Conservation (phyloP, 2,113 vertebrate species). For the Aptenodytes forsteri region DNA sequence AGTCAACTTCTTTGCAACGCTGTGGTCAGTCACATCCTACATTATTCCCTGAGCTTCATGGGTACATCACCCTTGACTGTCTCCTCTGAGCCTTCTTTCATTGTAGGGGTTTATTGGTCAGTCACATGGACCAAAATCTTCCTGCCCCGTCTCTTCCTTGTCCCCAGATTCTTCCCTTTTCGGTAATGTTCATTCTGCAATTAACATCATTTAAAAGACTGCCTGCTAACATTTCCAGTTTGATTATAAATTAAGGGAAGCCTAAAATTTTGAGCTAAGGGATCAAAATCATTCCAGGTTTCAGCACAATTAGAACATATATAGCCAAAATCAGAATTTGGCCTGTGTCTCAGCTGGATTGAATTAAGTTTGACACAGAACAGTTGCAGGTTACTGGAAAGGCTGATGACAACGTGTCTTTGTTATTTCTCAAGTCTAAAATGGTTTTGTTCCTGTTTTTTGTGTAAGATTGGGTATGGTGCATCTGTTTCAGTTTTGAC, state of each 20-base stretch:
- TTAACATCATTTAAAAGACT: background rate
- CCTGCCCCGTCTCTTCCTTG: background rate
- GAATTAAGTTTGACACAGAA: background rate
- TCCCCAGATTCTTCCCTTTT: background rate
- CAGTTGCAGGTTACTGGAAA: background rate
- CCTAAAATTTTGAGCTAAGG: background rate
- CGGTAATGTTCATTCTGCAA: background rate
- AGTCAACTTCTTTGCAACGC: background rate
- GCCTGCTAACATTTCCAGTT: background rate
- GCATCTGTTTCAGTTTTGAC: background rate
- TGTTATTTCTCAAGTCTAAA: background rate
- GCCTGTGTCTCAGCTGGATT: background rate
- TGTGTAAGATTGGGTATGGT: background rate
- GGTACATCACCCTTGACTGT: background rate
- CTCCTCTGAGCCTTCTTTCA: background rate
- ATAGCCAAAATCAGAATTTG: background rate
- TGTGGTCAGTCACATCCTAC: background rate
- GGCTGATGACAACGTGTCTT: background rate
- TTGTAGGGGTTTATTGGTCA: background rate
- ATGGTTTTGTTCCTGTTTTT: background rate
- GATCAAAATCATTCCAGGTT: background rate
- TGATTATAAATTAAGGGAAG: background rate
- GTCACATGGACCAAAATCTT: background rate
- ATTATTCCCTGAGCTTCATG: background rate
- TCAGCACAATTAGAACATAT: background rate